Conservation (phyloP, 2,888 invertebrate species). For the Plagodis dolabraria region DNA sequence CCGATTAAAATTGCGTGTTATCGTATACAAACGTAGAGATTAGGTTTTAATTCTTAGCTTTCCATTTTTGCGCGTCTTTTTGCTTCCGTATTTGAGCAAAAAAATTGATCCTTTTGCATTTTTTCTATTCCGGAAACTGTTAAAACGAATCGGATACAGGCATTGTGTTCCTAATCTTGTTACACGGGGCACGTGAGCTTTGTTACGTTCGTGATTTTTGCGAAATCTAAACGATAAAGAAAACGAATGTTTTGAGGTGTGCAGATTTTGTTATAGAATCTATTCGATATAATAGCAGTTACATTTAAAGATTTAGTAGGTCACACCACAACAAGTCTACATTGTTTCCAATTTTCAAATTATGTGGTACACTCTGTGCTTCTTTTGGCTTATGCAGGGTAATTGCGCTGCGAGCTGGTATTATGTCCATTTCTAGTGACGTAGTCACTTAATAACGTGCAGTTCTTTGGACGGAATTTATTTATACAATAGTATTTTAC, state of each 20-base stretch:
- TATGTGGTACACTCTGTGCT: no score
- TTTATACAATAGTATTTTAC: no score
- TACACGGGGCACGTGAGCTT: conserved; percentile 75
- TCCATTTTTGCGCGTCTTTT: conserved; percentile 46
- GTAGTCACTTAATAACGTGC: no score
- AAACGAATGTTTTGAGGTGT: conserved; percentile 10
- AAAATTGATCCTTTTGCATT: conserved; percentile 52
- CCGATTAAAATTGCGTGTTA: conserved; percentile 49
- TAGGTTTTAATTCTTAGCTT: conserved; percentile 55
- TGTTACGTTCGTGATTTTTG: conserved; percentile 73
- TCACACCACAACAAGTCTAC: no score
- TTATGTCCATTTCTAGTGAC: no score
- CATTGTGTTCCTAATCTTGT: conserved; percentile 71
- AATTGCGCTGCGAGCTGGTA: no score
- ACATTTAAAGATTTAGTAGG: no score
- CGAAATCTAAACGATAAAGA: conserved; percentile 63
- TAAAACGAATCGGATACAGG: conserved; percentile 58
- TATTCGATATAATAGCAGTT: no score
- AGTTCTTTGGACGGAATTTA: no score
- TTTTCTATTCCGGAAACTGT: conserved; percentile 68
- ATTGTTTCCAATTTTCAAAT: no score
- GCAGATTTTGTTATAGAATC: no score
- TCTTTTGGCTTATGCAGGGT: no score
- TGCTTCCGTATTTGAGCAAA: conserved; percentile 63
- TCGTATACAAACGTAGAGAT: conserved; percentile 55